Conservation (phyloP, 2,113 vertebrate species). For the Neomonachus schauinslandi region DNA sequence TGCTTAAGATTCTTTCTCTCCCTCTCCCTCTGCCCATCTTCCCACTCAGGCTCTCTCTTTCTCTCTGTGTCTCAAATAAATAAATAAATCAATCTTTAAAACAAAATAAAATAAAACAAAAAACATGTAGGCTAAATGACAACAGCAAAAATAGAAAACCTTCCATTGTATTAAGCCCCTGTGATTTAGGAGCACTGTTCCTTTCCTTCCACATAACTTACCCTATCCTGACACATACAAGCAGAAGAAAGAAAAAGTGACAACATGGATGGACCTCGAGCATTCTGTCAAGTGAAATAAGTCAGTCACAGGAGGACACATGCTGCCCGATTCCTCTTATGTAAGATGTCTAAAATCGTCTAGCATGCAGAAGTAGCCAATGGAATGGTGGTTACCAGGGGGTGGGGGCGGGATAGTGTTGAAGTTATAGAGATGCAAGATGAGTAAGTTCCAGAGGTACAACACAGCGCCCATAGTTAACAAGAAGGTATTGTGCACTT, state of each 20-base stretch:
- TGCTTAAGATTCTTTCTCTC: neutral
- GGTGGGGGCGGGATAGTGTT: accelerated
- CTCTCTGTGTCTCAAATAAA: neutral
- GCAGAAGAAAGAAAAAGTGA: neutral
- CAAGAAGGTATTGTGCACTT: too few relatives aligned
- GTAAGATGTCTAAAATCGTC: neutral
- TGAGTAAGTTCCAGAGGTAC: neutral
- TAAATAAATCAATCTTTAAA: neutral
- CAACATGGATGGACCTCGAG: neutral
- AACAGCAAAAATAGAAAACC: neutral
- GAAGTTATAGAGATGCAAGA: neutral
- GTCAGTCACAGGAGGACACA: neutral
- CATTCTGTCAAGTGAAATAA: neutral
- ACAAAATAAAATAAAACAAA: neutral
- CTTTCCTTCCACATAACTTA: neutral
- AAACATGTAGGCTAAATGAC: neutral
- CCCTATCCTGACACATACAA: neutral
- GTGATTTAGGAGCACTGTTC: neutral
- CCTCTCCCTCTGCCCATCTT: neutral
- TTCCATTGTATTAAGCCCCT: neutral
- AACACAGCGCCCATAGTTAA: neutral
- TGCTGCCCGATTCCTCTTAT: accelerated
- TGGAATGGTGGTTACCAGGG: too few relatives aligned
- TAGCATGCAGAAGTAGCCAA: too few relatives aligned
- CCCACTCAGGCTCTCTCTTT: neutral